Evolutionary conservation across 2,113 vertebrate genomes (phyloP).

Genomic region (Pyxicephalus adspersus): DNA sequence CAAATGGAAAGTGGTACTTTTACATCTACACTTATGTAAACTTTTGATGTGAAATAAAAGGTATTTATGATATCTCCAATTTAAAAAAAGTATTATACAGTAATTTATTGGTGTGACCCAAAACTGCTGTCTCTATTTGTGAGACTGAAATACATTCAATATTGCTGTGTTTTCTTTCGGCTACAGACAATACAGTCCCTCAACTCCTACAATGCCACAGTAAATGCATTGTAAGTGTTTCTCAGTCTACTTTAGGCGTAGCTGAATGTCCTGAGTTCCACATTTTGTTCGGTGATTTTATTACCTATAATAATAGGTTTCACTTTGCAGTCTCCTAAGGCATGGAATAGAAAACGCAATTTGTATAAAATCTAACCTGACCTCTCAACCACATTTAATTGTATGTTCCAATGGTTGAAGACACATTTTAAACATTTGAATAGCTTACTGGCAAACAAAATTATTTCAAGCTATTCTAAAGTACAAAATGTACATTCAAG

Average conservation of each 20-base stretch:
- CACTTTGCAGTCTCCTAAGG: conserved; percentile 60
- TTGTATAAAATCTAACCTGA: conserved; percentile 67
- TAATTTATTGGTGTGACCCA: not conserved
- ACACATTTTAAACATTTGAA: conserved; percentile 72
- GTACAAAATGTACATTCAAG: conserved; percentile 70
- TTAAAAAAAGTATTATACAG: not conserved
- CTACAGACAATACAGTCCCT: conserved; percentile 24
- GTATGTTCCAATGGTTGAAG: conserved; percentile 63
- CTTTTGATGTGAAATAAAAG: not conserved
- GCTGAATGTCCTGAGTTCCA: conserved; percentile 62
- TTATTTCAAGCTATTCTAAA: conserved; percentile 65
- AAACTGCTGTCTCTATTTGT: conserved; percentile 4
- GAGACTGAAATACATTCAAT: conserved; percentile 6
- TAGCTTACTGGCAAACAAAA: conserved; percentile 68
- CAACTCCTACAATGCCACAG: conserved; percentile 20
- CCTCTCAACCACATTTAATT: conserved; percentile 62
- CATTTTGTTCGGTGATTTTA: conserved; percentile 64
- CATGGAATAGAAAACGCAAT: conserved; percentile 61
- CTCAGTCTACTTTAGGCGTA: conserved; percentile 21
- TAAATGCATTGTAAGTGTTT: conserved; percentile 41
- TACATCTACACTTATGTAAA: conserved; percentile 6
- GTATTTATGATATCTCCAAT: not conserved
- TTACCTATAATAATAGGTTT: conserved; percentile 64
- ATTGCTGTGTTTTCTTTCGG: conserved; percentile 18
- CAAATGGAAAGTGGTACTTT: not conserved